A percentile compares a stretch with the other conserved stretches of the same genome.
Conservation (phyloP, 2,113 vertebrate genomes). For the Uria aalge region DNA sequence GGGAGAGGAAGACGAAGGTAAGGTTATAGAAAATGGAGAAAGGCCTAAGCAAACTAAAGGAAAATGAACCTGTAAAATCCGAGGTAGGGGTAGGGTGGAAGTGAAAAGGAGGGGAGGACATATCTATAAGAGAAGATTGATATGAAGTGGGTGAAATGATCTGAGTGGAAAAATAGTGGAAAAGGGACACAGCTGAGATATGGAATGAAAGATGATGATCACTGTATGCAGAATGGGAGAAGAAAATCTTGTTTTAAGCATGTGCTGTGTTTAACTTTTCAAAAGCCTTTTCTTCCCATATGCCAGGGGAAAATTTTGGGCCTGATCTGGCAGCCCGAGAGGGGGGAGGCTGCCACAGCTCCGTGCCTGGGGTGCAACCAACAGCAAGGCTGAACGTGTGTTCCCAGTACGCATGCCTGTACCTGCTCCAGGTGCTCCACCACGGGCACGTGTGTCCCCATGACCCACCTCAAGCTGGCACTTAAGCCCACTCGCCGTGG, state of each 20-base stretch:
- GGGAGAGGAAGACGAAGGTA: neutral
- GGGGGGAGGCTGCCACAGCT: neutral
- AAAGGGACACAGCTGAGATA: neutral
- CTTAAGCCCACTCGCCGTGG: fast-evolving
- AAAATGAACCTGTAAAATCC: neutral
- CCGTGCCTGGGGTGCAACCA: fast-evolving
- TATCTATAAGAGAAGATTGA: neutral
- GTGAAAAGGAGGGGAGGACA: neutral
- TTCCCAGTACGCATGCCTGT: neutral
- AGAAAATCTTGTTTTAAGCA: neutral
- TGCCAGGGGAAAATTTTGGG: fast-evolving
- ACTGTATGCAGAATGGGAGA: neutral
- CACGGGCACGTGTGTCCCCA: fast-evolving
- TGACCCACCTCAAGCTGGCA: neutral
- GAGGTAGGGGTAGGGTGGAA: neutral
- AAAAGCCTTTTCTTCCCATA: neutral
- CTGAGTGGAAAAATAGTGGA: neutral
- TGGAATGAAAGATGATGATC: neutral
- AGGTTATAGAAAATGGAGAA: neutral
- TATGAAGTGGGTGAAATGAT: neutral
- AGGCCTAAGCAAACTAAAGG: neutral
- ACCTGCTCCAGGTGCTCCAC: neutral
- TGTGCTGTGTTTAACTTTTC: neutral
- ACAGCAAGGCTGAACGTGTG: neutral
- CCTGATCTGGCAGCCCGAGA: neutral